Evolutionary conservation across 2,797 vertebrate species (phyloP).

Genomic region (Microchirus variegatus): DNA sequence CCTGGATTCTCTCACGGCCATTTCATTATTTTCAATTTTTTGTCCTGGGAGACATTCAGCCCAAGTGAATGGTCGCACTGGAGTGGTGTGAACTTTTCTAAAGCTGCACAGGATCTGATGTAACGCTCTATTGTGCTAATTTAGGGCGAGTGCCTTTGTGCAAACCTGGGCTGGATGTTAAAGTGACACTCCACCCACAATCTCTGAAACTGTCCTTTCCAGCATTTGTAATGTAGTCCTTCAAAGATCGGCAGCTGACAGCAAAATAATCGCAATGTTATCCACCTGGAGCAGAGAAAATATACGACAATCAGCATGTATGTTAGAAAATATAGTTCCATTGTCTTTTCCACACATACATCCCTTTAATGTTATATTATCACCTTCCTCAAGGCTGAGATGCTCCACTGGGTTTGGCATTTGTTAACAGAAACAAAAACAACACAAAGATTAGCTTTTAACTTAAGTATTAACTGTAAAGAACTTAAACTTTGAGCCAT

Average conservation of each 20-base stretch:
- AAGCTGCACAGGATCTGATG: constrained; percentile 49
- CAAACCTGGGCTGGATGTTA: constrained; percentile 37
- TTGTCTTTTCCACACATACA: too few relatives aligned
- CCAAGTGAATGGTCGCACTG: constrained; percentile 8
- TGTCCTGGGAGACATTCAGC: constrained; percentile 9
- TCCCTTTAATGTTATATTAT: too few relatives aligned
- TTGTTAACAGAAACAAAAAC: too few relatives aligned
- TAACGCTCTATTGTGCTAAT: constrained; percentile 40
- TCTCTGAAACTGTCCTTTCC: background rate
- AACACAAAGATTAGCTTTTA: too few relatives aligned
- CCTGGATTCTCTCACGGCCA: constrained; percentile 1
- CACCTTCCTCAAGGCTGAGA: too few relatives aligned
- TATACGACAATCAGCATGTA: too few relatives aligned
- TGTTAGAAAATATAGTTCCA: too few relatives aligned
- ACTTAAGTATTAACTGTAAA: too few relatives aligned
- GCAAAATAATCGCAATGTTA: too few relatives aligned
- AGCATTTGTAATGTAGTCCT: background rate
- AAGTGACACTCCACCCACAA: constrained; percentile 30
- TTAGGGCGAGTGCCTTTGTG: constrained; percentile 21
- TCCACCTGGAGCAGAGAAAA: too few relatives aligned
- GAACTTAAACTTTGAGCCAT: too few relatives aligned
- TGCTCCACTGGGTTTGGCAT: too few relatives aligned
- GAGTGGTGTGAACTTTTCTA: constrained; percentile 10
- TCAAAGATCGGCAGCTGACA: background rate
- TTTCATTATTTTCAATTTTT: constrained; percentile 18